Percentiles rank a stretch among this genome's conserved stretches.
These are phyloP conservation scores for Brenthis daphne DNA, from an alignment of 2,888 invertebrate genomes.

Conservation along the genomic window DNA sequence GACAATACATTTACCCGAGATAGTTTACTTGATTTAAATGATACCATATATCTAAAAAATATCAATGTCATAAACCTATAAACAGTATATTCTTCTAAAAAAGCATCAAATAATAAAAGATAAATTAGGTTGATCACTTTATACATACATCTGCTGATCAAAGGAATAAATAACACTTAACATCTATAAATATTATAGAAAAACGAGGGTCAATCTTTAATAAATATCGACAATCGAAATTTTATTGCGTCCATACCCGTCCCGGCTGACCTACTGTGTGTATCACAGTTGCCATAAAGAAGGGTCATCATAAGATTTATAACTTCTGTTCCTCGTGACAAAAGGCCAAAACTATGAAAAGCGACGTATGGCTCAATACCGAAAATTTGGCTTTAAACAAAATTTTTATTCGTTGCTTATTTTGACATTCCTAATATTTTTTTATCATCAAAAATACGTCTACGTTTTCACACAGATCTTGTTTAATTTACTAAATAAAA, in stretches of 20 bases:
- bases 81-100: background rate
- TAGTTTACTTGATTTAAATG: no score
- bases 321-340: conserved; percentile 60
- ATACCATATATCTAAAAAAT: background rate
- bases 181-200: conserved; percentile 44
- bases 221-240: conserved; percentile 59
- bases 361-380: conserved; percentile 54
- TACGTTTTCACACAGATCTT: no score
- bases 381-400: conserved; percentile 40
- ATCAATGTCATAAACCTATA: background rate
- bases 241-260: conserved; percentile 65
- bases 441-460: background rate
- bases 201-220: conserved; percentile 51
- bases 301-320: conserved; percentile 71
- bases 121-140: background rate
- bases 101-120: background rate
- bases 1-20: no score
- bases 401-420: background rate
- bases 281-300: conserved; percentile 58
- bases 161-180: conserved; percentile 38
- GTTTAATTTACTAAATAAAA: no score
- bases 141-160: conserved; percentile 25
- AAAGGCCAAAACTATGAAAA: conserved; percentile 58
- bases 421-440: background rate
- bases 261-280: conserved; percentile 64